Conservation (phyloP, 2,797 vertebrate genomes). For the Centropyge bicolor region DNA sequence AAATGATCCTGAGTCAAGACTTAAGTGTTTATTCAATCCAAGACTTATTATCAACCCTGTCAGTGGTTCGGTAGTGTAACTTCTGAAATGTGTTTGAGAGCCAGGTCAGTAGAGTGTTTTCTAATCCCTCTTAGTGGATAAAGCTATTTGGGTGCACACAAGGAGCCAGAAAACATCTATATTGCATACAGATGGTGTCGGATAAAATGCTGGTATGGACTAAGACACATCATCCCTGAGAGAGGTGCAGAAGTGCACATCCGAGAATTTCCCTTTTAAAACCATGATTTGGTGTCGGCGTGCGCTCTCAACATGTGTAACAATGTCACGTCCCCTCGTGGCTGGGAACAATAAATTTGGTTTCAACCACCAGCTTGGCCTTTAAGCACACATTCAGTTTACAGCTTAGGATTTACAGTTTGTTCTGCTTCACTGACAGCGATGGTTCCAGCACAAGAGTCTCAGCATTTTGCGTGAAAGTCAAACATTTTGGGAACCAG, state of each 20-base stretch:
- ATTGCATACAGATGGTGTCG: slow-evolving; percentile 61
- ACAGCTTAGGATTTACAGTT: slow-evolving; percentile 43
- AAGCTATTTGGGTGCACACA: slow-evolving; percentile 57
- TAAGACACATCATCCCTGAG: slow-evolving; percentile 61
- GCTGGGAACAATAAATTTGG: slow-evolving; percentile 51
- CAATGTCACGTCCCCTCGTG: slow-evolving; percentile 43
- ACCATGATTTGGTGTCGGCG: slow-evolving; percentile 40
- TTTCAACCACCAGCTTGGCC: slow-evolving; percentile 45
- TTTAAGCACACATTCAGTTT: slow-evolving; percentile 12
- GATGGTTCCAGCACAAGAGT: slow-evolving; percentile 39
- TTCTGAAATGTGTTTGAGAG: slow-evolving; percentile 56
- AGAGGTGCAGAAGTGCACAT: slow-evolving; percentile 63
- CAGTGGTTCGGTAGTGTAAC: slow-evolving; percentile 55
- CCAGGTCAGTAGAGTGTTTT: slow-evolving; percentile 59
- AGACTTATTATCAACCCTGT: slow-evolving; percentile 77
- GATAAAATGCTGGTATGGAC: slow-evolving; percentile 54
- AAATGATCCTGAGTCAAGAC: slow-evolving; percentile 48
- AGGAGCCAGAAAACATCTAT: slow-evolving; percentile 66
- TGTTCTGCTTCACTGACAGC: slow-evolving; percentile 34
- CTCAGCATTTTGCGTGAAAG: slow-evolving; percentile 28
- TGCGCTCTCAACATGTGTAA: slow-evolving; percentile 33
- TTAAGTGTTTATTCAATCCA: slow-evolving; percentile 75
- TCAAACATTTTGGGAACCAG: slow-evolving; percentile 19
- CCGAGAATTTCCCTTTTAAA: slow-evolving; percentile 36
- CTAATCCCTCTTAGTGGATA: slow-evolving; percentile 63